A percentile compares a stretch with the other conserved stretches of the same genome.
Evolutionary conservation across 2,113 vertebrate genomes (phyloP).

Genomic region (Bubalus kerabau): DNA sequence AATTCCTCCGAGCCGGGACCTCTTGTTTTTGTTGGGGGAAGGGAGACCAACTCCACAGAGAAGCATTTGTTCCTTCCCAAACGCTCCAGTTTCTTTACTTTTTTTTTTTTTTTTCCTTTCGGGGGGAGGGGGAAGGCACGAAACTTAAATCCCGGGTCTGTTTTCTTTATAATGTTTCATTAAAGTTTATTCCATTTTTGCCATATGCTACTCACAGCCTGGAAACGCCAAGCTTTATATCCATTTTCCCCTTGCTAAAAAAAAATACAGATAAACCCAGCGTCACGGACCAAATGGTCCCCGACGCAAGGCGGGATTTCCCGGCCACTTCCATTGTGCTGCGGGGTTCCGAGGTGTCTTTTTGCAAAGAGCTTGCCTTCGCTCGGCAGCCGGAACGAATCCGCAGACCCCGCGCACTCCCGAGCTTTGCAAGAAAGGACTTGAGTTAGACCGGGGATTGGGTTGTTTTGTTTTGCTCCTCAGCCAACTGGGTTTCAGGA

Average conservation of each 20-base stretch:
- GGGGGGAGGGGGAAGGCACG: constrained; percentile 18
- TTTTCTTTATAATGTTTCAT: constrained; percentile 65
- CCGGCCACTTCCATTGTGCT: neutral
- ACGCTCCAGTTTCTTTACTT: constrained; percentile 82
- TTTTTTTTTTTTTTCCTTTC: neutral
- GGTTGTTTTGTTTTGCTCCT: constrained; percentile 72
- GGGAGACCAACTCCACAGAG: constrained; percentile 86
- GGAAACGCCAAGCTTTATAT: neutral
- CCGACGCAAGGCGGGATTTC: neutral
- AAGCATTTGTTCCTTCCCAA: constrained; percentile 86
- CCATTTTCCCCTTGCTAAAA: constrained; percentile 49
- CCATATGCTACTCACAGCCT: constrained; percentile 67
- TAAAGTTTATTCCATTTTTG: constrained; percentile 61
- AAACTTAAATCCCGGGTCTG: constrained; percentile 55
- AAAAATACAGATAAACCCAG: constrained; percentile 67
- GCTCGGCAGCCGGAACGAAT: neutral
- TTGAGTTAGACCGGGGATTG: constrained; percentile 72
- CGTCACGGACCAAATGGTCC: neutral
- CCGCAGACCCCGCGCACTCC: neutral
- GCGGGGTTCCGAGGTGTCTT: neutral
- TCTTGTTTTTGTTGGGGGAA: constrained; percentile 93
- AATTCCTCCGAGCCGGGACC: constrained; percentile 86
- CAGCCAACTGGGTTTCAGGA: constrained; percentile 79
- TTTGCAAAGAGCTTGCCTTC: neutral
- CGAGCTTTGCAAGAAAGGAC: constrained; percentile 76